phyloP scores from a whole-genome alignment of 2,113 vertebrate genomes.

The Nibea albiflora region DNA sequence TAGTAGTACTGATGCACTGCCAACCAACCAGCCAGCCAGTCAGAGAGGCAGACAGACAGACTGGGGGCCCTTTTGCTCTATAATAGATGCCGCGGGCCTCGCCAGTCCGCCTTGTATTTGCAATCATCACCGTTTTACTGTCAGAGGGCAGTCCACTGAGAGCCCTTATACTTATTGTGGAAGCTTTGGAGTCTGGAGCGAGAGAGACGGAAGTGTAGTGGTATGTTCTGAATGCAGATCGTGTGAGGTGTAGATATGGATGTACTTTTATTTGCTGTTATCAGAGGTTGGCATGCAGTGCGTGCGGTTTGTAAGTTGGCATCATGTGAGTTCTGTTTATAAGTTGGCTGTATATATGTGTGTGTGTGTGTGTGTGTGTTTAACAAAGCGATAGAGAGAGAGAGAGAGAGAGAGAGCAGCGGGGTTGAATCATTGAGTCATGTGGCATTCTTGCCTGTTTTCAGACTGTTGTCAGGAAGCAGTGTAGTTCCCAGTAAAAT shows the following conservation, averaged over 20 bases:
- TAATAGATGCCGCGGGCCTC: conserved; percentile 85
- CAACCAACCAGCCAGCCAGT: conserved; percentile 77
- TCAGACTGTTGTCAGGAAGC: conserved; percentile 84
- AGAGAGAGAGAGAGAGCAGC: conserved; percentile 41
- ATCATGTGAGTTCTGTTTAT: conserved; percentile 75
- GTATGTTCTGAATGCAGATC: conserved; percentile 72
- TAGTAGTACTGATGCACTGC: conserved; percentile 82
- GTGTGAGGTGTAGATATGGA: conserved; percentile 71
- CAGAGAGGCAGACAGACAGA: conserved; percentile 75
- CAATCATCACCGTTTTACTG: conserved; percentile 90
- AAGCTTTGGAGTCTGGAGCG: conserved; percentile 56
- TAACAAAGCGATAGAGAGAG: conserved; percentile 18
- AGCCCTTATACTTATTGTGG: conserved; percentile 59
- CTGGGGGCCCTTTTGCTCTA: conserved; percentile 84
- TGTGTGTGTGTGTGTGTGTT: conserved; percentile 4
- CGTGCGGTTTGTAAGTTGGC: conserved; percentile 61
- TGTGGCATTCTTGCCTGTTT: conserved; percentile 83
- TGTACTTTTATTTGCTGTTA: conserved; percentile 72
- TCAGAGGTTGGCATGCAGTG: conserved; percentile 72
- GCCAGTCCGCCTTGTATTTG: conserved; percentile 85
- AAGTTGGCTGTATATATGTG: conserved; percentile 52
- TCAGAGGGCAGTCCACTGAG: conserved; percentile 80
- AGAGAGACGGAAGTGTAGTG: conserved; percentile 58
- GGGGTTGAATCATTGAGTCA: conserved; percentile 80
- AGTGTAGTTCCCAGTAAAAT: conserved; percentile 72